phyloP scores from a whole-genome alignment of 1,140 invertebrate genomes.

The Brachionus asplanchnoidis region DNA sequence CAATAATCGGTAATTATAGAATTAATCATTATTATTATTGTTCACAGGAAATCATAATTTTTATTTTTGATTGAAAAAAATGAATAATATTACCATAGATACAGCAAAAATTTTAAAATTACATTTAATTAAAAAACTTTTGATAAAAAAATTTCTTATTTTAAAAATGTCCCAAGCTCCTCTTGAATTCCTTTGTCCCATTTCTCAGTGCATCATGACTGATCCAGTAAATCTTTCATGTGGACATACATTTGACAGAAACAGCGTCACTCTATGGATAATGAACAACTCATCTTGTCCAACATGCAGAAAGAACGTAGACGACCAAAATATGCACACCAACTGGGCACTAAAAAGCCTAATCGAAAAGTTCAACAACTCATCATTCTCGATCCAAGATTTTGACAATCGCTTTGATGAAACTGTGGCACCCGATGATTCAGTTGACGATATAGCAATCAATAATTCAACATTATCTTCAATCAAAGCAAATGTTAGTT shows the following conservation, averaged over 20 bases:
- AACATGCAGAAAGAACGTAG: neutral
- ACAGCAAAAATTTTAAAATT: neutral
- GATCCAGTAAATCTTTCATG: conserved; percentile 26
- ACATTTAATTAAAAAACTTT: neutral
- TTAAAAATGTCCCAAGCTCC: neutral
- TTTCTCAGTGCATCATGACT: neutral
- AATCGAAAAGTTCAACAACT: conserved; percentile 14
- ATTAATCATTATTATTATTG: no score
- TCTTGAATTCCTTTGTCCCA: conserved; percentile 19
- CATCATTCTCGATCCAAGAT: no score
- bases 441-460: neutral
- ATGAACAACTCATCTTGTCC: neutral
- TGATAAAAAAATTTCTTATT: neutral
- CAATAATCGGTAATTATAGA: no score
- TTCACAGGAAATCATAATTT: neutral
- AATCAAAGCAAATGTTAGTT: neutral
- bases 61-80: neutral
- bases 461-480: neutral
- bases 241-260: conserved; percentile 23
- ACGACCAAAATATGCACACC: neutral
- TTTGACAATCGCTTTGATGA: neutral
- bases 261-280: neutral
- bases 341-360: conserved; percentile 34
- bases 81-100: neutral
- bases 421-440: neutral